Percentiles rank a stretch among this genome's conserved stretches.
phyloP scores from a whole-genome alignment of 2,888 invertebrate species.

The Diplolepis rosae region DNA sequence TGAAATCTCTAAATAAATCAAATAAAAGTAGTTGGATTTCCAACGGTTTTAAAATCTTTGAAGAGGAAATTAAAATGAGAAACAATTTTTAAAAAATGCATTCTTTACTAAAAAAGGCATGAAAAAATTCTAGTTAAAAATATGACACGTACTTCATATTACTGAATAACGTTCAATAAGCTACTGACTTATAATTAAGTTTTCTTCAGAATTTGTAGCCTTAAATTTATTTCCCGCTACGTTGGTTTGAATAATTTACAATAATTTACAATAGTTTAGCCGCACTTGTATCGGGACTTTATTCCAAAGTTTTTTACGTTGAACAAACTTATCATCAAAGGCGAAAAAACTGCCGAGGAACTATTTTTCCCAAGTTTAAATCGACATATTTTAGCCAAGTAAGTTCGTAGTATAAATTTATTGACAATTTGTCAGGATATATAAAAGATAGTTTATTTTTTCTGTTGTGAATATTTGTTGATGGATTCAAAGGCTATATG shows the following conservation, averaged over 20 bases:
- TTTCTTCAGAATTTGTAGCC: neutral
- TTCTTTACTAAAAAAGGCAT: neutral
- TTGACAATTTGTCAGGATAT: neutral
- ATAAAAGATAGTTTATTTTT: neutral
- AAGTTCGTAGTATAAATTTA: neutral
- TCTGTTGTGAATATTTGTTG: neutral
- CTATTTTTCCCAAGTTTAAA: slow-evolving; percentile 20
- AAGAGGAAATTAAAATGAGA: neutral
- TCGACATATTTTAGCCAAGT: slow-evolving; percentile 10
- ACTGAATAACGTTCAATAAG: too few species aligned
- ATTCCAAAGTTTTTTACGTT: neutral
- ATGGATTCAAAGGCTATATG: too few species aligned
- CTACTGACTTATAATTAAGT: neutral
- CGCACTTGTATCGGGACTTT: slow-evolving; percentile 9
- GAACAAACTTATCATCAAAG: neutral
- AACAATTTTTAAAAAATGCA: neutral
- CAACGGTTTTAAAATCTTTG: too few species aligned
- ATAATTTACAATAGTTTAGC: slow-evolving; percentile 16
- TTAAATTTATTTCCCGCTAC: neutral
- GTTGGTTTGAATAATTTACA: slow-evolving; percentile 7
- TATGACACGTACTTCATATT: too few species aligned
- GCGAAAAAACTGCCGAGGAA: slow-evolving; percentile 2
- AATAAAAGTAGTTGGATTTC: too few species aligned
- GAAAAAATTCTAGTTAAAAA: too few species aligned
- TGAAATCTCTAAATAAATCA: too few species aligned